Conservation (phyloP, 2,888 invertebrate genomes). For the Ectropis crepuscularia region DNA sequence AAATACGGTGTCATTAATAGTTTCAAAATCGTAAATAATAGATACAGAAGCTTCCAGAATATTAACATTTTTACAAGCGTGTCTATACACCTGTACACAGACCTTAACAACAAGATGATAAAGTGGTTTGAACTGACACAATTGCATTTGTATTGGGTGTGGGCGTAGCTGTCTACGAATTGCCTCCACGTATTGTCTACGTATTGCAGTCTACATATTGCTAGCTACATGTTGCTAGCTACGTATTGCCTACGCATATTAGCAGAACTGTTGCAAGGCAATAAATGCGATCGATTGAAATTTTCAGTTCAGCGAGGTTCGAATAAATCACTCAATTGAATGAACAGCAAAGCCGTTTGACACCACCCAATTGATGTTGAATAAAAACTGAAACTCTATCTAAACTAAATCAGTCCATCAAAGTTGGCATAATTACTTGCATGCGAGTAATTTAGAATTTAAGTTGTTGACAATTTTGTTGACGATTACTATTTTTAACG, state of each 20-base stretch:
- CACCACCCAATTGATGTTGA: conserved; percentile 13
- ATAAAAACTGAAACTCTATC: conserved; percentile 9
- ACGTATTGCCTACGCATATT: conserved; percentile 13
- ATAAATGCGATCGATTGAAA: conserved; percentile 34
- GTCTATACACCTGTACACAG: not conserved
- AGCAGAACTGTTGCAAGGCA: conserved; percentile 30
- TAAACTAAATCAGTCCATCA: conserved; percentile 6
- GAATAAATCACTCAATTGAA: conserved; percentile 33
- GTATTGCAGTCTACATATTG: conserved; percentile 9
- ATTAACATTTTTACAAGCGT: not conserved
- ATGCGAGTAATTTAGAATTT: not conserved
- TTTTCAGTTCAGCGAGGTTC: conserved; percentile 26
- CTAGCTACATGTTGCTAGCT: not conserved
- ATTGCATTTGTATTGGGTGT: conserved; percentile 20
- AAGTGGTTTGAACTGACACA: conserved; percentile 32
- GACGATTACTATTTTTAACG: not conserved
- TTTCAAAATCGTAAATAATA: not conserved
- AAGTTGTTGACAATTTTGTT: not conserved
- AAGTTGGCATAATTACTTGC: not conserved
- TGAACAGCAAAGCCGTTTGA: conserved; percentile 16
- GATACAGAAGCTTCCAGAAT: not conserved
- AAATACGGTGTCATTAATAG: not conserved
- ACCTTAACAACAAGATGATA: conserved; percentile 26
- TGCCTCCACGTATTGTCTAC: conserved; percentile 15
- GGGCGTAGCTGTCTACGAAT: conserved; percentile 21